Evolutionary conservation across 1,140 invertebrate genomes (phyloP).

Genomic region (Cydia splendana): DNA sequence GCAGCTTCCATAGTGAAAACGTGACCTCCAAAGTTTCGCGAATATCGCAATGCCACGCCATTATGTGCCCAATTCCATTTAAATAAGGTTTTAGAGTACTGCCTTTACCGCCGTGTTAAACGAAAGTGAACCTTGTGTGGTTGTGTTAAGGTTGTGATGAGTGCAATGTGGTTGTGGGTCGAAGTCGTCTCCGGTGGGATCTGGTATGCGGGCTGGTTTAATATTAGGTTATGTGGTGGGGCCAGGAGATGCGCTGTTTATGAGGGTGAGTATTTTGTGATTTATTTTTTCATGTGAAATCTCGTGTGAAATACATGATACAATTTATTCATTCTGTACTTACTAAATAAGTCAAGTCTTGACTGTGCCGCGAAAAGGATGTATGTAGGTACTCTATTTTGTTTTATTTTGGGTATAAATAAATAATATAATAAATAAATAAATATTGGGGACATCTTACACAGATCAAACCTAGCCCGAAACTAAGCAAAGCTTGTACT

Average conservation of each 20-base stretch:
- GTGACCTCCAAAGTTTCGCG: not conserved
- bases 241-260: not conserved
- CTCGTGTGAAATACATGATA: not conserved
- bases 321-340: too few relatives aligned
- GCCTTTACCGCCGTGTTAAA: not conserved
- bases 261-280: not conserved
- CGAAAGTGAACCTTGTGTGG: not conserved
- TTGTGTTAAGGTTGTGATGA: not conserved
- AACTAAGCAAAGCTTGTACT: too few relatives aligned
- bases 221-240: constrained; percentile 27
- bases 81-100: not conserved
- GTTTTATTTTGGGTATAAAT: too few relatives aligned
- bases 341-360: too few relatives aligned
- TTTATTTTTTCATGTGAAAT: not conserved
- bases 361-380: too few relatives aligned
- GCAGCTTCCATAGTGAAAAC: not conserved
- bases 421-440: too few relatives aligned
- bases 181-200: constrained; percentile 25
- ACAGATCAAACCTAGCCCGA: too few relatives aligned
- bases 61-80: constrained; percentile 1
- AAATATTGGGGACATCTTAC: too few relatives aligned
- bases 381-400: too few relatives aligned
- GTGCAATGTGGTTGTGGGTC: not conserved
- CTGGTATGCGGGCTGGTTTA: constrained; percentile 31
- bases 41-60: not conserved